These are phyloP conservation scores for Ranitomeya imitator DNA, from an alignment of 2,113 vertebrate genomes.

Conservation along the genomic window DNA sequence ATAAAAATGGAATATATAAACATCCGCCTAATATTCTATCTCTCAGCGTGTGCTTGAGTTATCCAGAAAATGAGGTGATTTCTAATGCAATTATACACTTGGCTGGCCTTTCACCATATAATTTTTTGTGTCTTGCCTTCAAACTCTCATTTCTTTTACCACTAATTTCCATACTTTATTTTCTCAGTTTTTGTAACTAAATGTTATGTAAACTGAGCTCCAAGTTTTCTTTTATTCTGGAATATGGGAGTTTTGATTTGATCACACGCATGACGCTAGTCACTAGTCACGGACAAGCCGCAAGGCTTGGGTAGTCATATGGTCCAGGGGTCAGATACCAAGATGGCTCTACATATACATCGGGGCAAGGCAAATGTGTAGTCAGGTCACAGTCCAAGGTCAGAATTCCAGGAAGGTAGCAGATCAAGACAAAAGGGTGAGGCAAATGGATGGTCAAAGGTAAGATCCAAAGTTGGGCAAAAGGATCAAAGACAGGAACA, in stretches of 20 bases:
- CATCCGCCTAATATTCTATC: background rate
- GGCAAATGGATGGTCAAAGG: too few relatives aligned
- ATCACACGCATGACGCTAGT: background rate
- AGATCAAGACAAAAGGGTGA: too few relatives aligned
- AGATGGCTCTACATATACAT: too few relatives aligned
- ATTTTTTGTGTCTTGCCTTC: conserved; percentile 17
- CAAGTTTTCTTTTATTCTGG: background rate
- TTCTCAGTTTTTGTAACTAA: background rate
- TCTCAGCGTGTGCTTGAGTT: conserved; percentile 9
- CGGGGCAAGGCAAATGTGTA: too few relatives aligned
- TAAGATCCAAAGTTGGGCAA: too few relatives aligned
- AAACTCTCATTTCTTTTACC: conserved; percentile 14
- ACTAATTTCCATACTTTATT: conserved; percentile 13
- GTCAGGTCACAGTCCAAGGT: too few relatives aligned
- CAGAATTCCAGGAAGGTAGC: too few relatives aligned
- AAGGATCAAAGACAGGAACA: too few relatives aligned
- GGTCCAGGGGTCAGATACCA: too few relatives aligned
- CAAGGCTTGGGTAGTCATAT: too few relatives aligned
- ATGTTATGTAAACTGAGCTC: background rate
- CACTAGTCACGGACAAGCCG: too few relatives aligned
- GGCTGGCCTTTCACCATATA: conserved; percentile 33
- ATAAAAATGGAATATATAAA: conserved; percentile 13
- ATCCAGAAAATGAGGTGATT: conserved; percentile 6
- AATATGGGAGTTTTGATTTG: background rate
- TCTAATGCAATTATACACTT: conserved; percentile 41